phyloP scores from a whole-genome alignment of 2,797 vertebrate species.

The Pseudomugil tenellus region DNA sequence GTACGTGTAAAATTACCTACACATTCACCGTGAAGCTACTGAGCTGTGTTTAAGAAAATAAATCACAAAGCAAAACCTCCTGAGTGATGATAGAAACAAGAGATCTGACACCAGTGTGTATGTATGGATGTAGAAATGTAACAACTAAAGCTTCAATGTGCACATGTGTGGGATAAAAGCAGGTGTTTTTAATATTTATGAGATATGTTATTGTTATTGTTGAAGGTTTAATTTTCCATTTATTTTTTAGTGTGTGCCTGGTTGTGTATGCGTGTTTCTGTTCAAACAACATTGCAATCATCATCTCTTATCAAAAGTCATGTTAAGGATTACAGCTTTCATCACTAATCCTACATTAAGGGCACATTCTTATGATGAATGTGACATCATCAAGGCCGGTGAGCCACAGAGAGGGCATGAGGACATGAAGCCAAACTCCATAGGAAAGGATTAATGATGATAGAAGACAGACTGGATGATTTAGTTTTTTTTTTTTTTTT shows the following conservation, averaged over 20 bases:
- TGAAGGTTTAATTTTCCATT: slow-evolving; percentile 15
- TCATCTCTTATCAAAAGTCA: slow-evolving; percentile 75
- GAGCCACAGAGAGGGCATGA: slow-evolving; percentile 70
- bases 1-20: slow-evolving; percentile 74
- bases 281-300: slow-evolving; percentile 75
- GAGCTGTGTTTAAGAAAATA: slow-evolving; percentile 35
- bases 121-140: slow-evolving; percentile 1
- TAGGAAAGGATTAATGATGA: slow-evolving; percentile 72
- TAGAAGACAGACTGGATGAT: slow-evolving; percentile 47
- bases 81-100: slow-evolving; percentile 35
- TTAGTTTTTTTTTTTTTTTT: too few species aligned
- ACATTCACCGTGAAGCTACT: slow-evolving; percentile 65
- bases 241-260: slow-evolving; percentile 11
- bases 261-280: slow-evolving; percentile 54
- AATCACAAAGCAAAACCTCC: slow-evolving; percentile 34
- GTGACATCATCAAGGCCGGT: slow-evolving; percentile 76
- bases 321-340: slow-evolving; percentile 82
- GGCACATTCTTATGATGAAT: slow-evolving; percentile 76
- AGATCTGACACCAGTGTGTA: slow-evolving; percentile 15
- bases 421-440: slow-evolving; percentile 75
- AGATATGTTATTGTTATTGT: slow-evolving; percentile 15
- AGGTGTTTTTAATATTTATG: slow-evolving; percentile 8
- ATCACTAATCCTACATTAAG: slow-evolving; percentile 83
- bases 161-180: slow-evolving; percentile 4
- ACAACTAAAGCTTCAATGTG: slow-evolving; percentile 5